Conservation (phyloP, 2,113 vertebrate genomes). For the Menura novaehollandiae region DNA sequence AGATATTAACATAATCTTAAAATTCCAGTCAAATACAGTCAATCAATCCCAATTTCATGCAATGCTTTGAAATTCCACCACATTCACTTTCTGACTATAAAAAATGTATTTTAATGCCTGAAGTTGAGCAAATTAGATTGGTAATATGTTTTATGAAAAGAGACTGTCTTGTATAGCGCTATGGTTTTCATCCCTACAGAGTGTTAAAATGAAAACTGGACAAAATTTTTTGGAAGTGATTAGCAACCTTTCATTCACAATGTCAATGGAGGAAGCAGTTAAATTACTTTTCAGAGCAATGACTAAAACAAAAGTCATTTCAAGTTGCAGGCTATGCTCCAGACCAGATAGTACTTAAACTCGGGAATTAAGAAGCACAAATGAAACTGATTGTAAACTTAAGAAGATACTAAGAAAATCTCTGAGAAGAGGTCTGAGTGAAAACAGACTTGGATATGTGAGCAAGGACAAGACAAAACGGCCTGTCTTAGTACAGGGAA, state of each 20-base stretch:
- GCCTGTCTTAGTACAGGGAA: neutral
- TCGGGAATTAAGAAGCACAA: neutral
- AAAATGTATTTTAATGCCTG: neutral
- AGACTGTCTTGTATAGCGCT: neutral
- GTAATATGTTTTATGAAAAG: neutral
- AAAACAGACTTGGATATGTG: neutral
- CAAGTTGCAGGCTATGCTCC: neutral
- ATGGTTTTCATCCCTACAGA: neutral
- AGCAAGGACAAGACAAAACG: neutral
- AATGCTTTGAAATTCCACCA: neutral
- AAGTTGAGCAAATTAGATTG: neutral
- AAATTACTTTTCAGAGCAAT: neutral
- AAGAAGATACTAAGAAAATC: neutral
- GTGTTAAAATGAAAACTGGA: neutral
- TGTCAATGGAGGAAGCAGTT: neutral
- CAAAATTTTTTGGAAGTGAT: neutral
- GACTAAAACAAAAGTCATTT: neutral
- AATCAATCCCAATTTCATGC: neutral
- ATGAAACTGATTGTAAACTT: neutral
- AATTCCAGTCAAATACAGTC: neutral
- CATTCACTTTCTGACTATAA: neutral
- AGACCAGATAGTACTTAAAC: neutral
- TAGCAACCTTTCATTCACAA: neutral
- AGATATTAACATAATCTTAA: neutral
- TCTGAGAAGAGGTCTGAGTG: neutral